Percentiles rank a stretch among this genome's conserved stretches.
Conservation (phyloP, 1,140 invertebrate species). For the Ceratosolen solmsi region DNA sequence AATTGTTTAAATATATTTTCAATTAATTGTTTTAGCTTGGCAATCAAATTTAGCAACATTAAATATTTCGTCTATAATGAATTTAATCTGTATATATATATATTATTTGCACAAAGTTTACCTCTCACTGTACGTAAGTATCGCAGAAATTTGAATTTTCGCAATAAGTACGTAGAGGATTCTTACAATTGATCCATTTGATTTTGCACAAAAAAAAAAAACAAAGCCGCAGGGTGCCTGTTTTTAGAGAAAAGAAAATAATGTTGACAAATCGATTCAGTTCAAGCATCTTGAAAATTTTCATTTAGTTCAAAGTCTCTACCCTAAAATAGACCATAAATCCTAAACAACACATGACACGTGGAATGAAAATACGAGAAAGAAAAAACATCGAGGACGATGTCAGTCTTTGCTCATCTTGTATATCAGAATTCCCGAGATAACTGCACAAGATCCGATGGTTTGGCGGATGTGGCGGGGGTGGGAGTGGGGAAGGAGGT, state of each 20-base stretch:
- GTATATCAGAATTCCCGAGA: conserved; percentile 35
- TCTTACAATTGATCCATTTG: not conserved
- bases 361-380: not conserved
- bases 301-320: not conserved
- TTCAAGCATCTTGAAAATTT: not conserved
- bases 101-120: too few relatives aligned
- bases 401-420: conserved; percentile 10
- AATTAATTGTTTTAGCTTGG: too few relatives aligned
- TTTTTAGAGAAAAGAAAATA: not conserved
- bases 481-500: not conserved
- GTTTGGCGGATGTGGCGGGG: not conserved
- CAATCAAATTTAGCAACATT: too few relatives aligned
- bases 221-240: too few relatives aligned
- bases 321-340: not conserved
- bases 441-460: conserved; percentile 6
- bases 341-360: not conserved
- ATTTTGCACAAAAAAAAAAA: not conserved
- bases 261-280: not conserved
- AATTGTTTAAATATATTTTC: too few relatives aligned
- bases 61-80: too few relatives aligned
- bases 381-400: not conserved
- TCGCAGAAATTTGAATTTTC: too few relatives aligned
- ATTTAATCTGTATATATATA: too few relatives aligned
- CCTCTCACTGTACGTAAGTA: too few relatives aligned
- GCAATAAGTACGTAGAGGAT: too few relatives aligned